Evolutionary conservation across 1,140 invertebrate genomes (phyloP), one percentile per base, ranked within the genome.

Genomic region (Zaprionus lachaisei): DNA sequence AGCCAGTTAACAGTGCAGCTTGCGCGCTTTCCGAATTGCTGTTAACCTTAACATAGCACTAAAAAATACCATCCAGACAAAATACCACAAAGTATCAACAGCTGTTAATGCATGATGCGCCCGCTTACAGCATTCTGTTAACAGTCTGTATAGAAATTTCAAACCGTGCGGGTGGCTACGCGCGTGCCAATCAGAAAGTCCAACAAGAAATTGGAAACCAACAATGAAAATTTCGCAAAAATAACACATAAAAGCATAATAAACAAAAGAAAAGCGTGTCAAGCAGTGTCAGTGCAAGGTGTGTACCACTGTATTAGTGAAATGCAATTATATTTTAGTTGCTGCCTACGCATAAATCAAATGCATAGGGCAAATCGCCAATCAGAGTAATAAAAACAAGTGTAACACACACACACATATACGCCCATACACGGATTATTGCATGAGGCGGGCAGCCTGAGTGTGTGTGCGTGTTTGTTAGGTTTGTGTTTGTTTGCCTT

Each of bases 221-320:
- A 77, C 70, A 77, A 77, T 77, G 75, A 73, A 34, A 73, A 68
- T 73, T 77, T 72, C 75, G 75, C 75, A 68, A 77, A 68, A 68
- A 73, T 68, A 61, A 76, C 57, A 63, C 64, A 51, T 68, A 73
- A 64, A 72, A 77, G 31, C n/a, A 61, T 72, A 62, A 77, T 47
- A 47, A 57, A 41, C 24, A 60, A 34, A 55, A 62, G 28, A 28
- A 72, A 58, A 55, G 58, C 51, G 74, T 76, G 73, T 24, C 56
- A 49, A 64, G 15, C 58, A 58, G 75, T 68, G 71, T 28, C 28
- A 57, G 75, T 77, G 75, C 22, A 68, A 77, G 75, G 71, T 73
- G 70, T 77, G 70, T 77, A 68, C 62, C 67, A 37, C 2, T 38
- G 12, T 17, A 31, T 56, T 12, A 15, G 4, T 28, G 26, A 47